phyloP scores from a whole-genome alignment of 2,797 vertebrate species.

The Poeciliopsis paucimaculata region DNA sequence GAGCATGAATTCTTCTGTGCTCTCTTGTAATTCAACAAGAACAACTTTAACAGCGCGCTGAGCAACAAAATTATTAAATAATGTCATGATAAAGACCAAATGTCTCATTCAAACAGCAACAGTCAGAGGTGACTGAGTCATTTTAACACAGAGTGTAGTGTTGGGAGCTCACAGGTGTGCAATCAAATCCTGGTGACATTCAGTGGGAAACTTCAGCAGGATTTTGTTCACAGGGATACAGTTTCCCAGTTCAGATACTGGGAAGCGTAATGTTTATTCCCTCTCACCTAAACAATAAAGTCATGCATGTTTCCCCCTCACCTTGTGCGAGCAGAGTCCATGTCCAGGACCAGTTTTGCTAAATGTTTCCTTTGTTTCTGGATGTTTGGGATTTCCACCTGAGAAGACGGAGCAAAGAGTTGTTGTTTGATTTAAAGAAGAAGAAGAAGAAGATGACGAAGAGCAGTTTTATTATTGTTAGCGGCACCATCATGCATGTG shows the following conservation, averaged over 20 bases:
- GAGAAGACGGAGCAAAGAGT: conserved; percentile 44
- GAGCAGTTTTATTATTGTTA: conserved; percentile 27
- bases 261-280: neutral
- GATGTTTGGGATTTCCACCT: conserved; percentile 98
- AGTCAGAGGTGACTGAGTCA: neutral
- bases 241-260: conserved; percentile 43
- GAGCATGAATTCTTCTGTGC: neutral
- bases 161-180: conserved; percentile 14
- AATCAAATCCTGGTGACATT: conserved; percentile 54
- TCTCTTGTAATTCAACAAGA: conserved; percentile 3
- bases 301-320: conserved; percentile 58
- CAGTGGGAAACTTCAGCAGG: conserved; percentile 41
- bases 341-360: conserved; percentile 95
- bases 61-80: neutral
- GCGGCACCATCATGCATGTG: neutral
- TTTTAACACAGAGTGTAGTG: neutral
- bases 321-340: conserved; percentile 95
- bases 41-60: conserved; percentile 5
- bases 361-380: conserved; percentile 98
- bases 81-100: neutral
- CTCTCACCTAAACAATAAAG: conserved; percentile 6
- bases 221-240: conserved; percentile 53
- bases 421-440: neutral
- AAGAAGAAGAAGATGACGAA: neutral
- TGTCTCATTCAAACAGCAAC: neutral